Percentiles rank a stretch among this genome's conserved stretches.
Evolutionary conservation across 2,113 vertebrate species (phyloP).

Genomic region (Pygoscelis adeliae): DNA sequence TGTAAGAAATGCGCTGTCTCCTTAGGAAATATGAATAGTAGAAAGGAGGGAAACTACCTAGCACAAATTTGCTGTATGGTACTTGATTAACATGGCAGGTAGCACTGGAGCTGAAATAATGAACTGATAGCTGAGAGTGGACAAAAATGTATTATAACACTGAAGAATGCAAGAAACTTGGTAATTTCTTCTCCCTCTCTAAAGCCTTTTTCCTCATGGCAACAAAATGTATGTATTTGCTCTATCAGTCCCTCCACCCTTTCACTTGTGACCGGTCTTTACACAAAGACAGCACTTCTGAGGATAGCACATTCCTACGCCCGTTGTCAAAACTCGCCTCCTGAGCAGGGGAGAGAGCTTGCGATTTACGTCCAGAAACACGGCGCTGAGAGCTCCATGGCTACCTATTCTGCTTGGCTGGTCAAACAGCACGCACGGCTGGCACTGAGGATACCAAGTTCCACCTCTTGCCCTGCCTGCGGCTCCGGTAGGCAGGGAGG

Average conservation of each 20-base stretch:
- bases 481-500: rapidly evolving
- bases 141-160: slow-evolving; percentile 11
- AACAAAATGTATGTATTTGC: background rate
- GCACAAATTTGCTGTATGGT: background rate
- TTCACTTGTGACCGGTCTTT: background rate
- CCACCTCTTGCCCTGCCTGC: rapidly evolving
- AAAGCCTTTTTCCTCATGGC: background rate
- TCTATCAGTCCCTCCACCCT: background rate
- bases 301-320: background rate
- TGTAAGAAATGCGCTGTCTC: background rate
- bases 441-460: background rate
- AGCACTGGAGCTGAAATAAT: slow-evolving; percentile 25
- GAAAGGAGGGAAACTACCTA: slow-evolving; percentile 8
- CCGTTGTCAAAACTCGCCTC: background rate
- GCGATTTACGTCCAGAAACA: rapidly evolving
- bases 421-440: rapidly evolving
- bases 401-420: background rate
- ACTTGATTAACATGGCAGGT: slow-evolving; percentile 42
- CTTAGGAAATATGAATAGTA: slow-evolving; percentile 28
- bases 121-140: background rate
- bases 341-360: background rate
- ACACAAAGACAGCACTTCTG: background rate
- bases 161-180: background rate
- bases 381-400: rapidly evolving
- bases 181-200: background rate